Conservation (phyloP, 2,113 vertebrate genomes). For the Alosa alosa region DNA sequence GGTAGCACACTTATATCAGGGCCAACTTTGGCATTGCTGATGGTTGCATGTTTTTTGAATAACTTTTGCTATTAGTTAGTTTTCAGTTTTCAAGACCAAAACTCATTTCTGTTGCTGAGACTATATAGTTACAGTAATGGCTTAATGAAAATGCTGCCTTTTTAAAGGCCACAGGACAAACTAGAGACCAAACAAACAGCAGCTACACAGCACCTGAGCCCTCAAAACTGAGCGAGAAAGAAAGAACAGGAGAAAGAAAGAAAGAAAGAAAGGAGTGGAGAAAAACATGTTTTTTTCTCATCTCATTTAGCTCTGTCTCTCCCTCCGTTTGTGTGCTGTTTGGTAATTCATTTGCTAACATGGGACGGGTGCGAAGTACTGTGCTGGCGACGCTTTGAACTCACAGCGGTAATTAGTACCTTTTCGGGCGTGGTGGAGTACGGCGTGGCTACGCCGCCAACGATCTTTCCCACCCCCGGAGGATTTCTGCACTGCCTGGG, state of each 20-base stretch:
- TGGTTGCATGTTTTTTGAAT: no score
- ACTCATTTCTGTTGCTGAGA: not conserved
- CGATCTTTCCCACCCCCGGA: slow-evolving; percentile 46
- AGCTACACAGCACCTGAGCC: not conserved
- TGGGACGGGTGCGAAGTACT: slow-evolving; percentile 12
- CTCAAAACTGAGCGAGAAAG: not conserved
- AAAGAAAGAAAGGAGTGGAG: not conserved
- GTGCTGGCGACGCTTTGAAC: slow-evolving; percentile 37
- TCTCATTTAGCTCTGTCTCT: slow-evolving; percentile 62
- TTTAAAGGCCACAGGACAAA: no score
- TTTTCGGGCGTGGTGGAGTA: slow-evolving; percentile 43
- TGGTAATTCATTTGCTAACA: slow-evolving; percentile 55
- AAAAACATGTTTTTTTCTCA: no score
- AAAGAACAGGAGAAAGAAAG: not conserved
- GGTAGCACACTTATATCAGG: no score
- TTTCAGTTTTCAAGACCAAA: not conserved
- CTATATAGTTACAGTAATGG: not conserved
- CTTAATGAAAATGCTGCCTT: not conserved
- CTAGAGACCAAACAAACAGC: not conserved
- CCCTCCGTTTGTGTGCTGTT: slow-evolving; percentile 39
- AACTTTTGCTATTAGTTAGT: not conserved
- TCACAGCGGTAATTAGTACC: slow-evolving; percentile 58
- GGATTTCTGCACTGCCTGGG: slow-evolving; percentile 36
- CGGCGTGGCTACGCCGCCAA: slow-evolving; percentile 51
- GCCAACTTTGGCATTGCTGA: no score